Evolutionary conservation across 2,888 invertebrate species (phyloP).

Genomic region (Eristalis intricaria): DNA sequence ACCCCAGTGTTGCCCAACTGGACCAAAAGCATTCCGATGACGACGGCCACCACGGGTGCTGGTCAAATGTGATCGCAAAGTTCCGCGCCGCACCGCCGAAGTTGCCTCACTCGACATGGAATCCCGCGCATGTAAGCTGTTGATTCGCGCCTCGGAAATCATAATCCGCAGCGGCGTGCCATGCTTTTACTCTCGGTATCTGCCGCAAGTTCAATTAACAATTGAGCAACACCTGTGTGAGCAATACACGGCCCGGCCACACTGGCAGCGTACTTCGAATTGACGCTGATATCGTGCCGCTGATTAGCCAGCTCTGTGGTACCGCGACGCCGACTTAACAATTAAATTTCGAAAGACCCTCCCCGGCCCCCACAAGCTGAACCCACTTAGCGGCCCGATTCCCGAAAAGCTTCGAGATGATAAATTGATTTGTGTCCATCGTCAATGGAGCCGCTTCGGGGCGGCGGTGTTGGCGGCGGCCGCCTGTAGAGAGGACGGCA

Average conservation of each 20-base stretch:
- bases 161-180: slow-evolving; percentile 36
- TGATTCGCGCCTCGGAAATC: slow-evolving; percentile 45
- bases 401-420: slow-evolving; percentile 58
- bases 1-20: slow-evolving; percentile 27
- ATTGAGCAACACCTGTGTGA: slow-evolving; percentile 61
- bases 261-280: slow-evolving; percentile 22
- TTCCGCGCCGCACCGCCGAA: neutral
- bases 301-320: slow-evolving; percentile 26
- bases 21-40: slow-evolving; percentile 31
- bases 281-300: slow-evolving; percentile 57
- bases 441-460: slow-evolving; percentile 28
- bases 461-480: neutral
- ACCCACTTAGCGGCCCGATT: slow-evolving; percentile 41
- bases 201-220: slow-evolving; percentile 48
- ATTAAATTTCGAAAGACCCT: neutral
- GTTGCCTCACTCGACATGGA: slow-evolving; percentile 3
- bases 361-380: neutral
- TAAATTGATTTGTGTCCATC: slow-evolving; percentile 63
- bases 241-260: slow-evolving; percentile 29
- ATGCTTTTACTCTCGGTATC: slow-evolving; percentile 3
- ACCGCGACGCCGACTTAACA: neutral
- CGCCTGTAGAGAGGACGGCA: slow-evolving; percentile 3
- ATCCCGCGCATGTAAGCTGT: slow-evolving; percentile 29
- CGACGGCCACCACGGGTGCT: neutral
- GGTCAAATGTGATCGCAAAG: slow-evolving; percentile 11